These are phyloP conservation scores for Tanytarsus gracilentus DNA, from an alignment of 2,888 invertebrate genomes.

Conservation along the genomic window DNA sequence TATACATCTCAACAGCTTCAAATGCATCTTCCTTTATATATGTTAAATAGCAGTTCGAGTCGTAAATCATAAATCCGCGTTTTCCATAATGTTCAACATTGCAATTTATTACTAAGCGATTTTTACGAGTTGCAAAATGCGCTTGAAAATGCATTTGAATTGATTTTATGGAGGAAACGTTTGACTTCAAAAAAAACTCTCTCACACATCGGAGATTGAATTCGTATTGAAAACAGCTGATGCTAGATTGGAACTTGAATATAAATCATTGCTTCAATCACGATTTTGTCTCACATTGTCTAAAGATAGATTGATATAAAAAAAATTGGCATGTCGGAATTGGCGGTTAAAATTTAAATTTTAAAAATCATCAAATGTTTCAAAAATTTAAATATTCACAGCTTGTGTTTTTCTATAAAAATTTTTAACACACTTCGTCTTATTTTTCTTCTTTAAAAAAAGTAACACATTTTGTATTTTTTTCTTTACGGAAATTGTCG, in stretches of 20 bases:
- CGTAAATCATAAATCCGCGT: slow-evolving; percentile 1
- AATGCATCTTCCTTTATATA: neutral
- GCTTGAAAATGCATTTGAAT: no score
- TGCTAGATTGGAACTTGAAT: slow-evolving; percentile 2
- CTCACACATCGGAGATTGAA: neutral
- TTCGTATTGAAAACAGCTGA: neutral
- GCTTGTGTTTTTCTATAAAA: no score
- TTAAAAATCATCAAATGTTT: no score
- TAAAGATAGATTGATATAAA: no score
- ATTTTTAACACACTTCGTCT: no score
- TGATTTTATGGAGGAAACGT: slow-evolving; percentile 5
- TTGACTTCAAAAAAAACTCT: neutral
- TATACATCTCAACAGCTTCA: neutral
- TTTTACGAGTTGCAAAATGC: no score
- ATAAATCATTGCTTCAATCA: neutral
- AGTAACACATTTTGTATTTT: no score
- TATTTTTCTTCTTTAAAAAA: no score
- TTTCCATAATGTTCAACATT: neutral
- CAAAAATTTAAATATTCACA: no score
- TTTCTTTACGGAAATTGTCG: slow-evolving; percentile 1
- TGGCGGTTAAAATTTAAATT: no score
- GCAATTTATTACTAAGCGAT: slow-evolving; percentile 11
- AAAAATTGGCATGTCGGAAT: no score
- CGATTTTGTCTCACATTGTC: no score
- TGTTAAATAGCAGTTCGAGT: neutral